Base-by-base conservation (phyloP, 2,113 vertebrate species). In the Notechis scutatus region DNA sequence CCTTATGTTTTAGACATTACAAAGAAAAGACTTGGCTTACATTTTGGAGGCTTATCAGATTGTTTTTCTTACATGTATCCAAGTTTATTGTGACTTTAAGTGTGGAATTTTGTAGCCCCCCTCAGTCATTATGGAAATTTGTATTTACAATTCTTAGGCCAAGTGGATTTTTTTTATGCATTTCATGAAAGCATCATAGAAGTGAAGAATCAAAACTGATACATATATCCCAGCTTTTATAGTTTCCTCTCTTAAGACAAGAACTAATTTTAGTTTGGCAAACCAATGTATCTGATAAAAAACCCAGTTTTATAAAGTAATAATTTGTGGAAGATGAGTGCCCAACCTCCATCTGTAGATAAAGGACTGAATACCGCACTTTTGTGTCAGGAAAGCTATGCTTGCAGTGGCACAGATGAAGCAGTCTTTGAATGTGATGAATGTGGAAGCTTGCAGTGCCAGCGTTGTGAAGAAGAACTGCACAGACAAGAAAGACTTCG, bases 331-430 rank as follows among this genome's bases (percentile, higher is more conserved):
- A 98, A 95, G 74, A 99, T 99, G 99, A 99, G 98, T 29, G 97
- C 98, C 50, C 98, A 98, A 93, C 97, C 98, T 10, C 97, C 97
- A 89, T 97, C 97, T 92, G 97, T 95, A 45, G 98, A 99, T 96
- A 98, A 98, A 88, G 98, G 97, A n/a, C 97, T 98, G 94, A 98
- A 97, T 95, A 97, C 98, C 0, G 95, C 95, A 0, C 97, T 98
- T 2, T 95, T 98, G 88, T 99, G 99, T 96, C 99, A 99, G 97
- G 99, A 99, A 95, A 99, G 98, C 95, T 99, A 99, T 15, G 98
- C 98, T 56, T 99, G 99, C 69, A 98, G 99, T 2, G 99, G 99
- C 24, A 97, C 98, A 0, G 99, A 99, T 1, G 98, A 99, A 95
- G 99, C 99, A 3, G 93, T 98, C 5, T 99, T 98, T 20, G 99